Evolutionary conservation across 2,113 vertebrate species (phyloP).

Genomic region (Pycnonotus jocosus): DNA sequence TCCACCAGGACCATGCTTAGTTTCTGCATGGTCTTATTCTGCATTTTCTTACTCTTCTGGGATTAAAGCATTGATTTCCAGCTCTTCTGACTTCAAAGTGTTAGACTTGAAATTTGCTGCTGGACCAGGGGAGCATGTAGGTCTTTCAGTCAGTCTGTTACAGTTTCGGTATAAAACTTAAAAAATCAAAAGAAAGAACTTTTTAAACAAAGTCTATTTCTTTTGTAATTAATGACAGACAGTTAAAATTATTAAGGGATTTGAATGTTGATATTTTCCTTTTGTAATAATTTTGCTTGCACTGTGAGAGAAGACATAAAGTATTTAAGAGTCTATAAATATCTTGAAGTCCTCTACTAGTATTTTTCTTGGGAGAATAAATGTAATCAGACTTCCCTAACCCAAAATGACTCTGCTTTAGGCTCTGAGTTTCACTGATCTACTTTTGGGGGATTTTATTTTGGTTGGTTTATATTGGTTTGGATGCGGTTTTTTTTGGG

Average conservation of each 20-base stretch:
- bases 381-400: not conserved
- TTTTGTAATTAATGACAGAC: not conserved
- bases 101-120: not conserved
- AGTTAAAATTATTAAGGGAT: not conserved
- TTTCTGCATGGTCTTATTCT: not conserved
- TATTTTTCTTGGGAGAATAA: not conserved
- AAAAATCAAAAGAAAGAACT: not conserved
- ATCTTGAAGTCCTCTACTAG: not conserved
- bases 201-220: not conserved
- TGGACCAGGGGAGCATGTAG: not conserved
- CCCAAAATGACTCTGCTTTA: not conserved
- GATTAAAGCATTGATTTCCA: not conserved
- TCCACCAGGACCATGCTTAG: not conserved
- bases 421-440: not conserved
- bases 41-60: not conserved
- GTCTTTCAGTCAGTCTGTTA: not conserved
- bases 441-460: not conserved
- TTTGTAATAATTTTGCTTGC: not conserved
- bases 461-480: not conserved
- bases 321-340: not conserved
- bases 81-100: not conserved
- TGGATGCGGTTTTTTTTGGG: not conserved
- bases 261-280: not conserved
- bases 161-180: not conserved
- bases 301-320: not conserved